Evolutionary conservation across 2,113 vertebrate species (phyloP).

Genomic region (Psittacula cyanocephala): DNA sequence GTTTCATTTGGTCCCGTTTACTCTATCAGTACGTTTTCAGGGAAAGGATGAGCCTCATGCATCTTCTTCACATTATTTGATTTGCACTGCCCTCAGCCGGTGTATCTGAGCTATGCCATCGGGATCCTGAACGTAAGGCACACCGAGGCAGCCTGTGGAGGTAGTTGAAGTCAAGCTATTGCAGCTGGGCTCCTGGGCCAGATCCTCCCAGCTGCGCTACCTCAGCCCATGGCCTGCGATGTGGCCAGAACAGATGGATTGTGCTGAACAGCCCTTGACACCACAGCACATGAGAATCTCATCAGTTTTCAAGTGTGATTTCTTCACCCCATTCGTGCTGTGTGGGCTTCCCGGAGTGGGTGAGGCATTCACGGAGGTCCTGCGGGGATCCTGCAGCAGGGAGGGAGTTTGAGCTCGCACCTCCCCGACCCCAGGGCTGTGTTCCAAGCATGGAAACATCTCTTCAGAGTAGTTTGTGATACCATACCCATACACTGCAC

Average conservation of each 20-base stretch:
- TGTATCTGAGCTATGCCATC: background rate
- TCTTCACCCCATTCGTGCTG: background rate
- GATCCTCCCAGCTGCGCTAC: background rate
- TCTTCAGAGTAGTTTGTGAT: background rate
- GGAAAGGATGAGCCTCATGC: background rate
- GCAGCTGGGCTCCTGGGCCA: background rate
- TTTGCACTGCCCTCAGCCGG: slow-evolving; percentile 29
- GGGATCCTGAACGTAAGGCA: background rate
- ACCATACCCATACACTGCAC: fast-evolving
- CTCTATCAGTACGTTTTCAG: background rate
- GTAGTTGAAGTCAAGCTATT: background rate
- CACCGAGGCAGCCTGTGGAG: too few relatives aligned
- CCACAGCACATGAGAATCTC: background rate
- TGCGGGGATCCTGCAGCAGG: background rate
- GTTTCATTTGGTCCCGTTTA: background rate
- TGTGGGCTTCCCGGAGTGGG: fast-evolving
- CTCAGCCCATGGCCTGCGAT: fast-evolving
- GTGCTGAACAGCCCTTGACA: background rate
- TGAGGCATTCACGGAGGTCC: background rate
- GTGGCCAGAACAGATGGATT: background rate
- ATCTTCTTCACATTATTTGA: background rate
- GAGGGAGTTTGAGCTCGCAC: background rate
- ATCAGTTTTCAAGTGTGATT: fast-evolving
- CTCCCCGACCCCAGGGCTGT: background rate
- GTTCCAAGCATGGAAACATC: background rate